A percentile compares a stretch with the other conserved stretches of the same genome.
These are phyloP conservation scores for Papilio glaucus DNA, from an alignment of 1,140 invertebrate genomes.

Conservation along the genomic window DNA sequence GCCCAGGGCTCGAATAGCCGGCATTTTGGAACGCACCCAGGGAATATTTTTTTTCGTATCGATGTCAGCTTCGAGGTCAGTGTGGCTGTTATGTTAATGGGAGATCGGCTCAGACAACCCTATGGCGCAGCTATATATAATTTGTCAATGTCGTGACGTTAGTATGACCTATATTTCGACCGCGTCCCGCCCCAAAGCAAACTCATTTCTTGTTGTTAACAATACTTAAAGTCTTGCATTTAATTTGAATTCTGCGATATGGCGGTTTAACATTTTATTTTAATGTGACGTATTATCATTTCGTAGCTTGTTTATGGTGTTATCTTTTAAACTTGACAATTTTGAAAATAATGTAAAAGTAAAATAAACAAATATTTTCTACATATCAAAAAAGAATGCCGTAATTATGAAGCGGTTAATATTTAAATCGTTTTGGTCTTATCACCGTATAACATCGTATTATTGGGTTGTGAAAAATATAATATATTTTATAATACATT, in stretches of 20 bases:
- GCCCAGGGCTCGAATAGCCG: slow-evolving; percentile 47
- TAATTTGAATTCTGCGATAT: slow-evolving; percentile 28
- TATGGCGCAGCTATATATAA: slow-evolving; percentile 67
- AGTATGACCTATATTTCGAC: slow-evolving; percentile 33
- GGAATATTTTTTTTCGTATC: slow-evolving; percentile 70
- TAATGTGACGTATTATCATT: not conserved
- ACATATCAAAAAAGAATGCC: not conserved
- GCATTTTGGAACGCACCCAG: slow-evolving; percentile 74
- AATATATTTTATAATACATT: too few species aligned
- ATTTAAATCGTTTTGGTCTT: too few species aligned
- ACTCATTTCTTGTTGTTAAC: slow-evolving; percentile 34
- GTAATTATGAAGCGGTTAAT: not conserved
- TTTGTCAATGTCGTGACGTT: slow-evolving; percentile 66
- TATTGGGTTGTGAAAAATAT: too few species aligned
- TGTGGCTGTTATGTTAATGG: slow-evolving; percentile 73
- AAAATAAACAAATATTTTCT: not conserved
- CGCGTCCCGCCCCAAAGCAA: slow-evolving; percentile 27
- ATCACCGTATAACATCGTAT: too few species aligned
- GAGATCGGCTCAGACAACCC: slow-evolving; percentile 63
- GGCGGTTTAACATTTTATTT: not conserved
- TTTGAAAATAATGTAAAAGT: slow-evolving; percentile 11
- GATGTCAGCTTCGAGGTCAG: slow-evolving; percentile 75
- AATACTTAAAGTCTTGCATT: slow-evolving; percentile 33
- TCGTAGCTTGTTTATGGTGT: not conserved
- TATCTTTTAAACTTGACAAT: not conserved